Percentiles rank a stretch among this genome's conserved stretches.
These are phyloP conservation scores for Andrena chrysosceles DNA, from an alignment of 2,888 invertebrate species.

Conservation along the genomic window DNA sequence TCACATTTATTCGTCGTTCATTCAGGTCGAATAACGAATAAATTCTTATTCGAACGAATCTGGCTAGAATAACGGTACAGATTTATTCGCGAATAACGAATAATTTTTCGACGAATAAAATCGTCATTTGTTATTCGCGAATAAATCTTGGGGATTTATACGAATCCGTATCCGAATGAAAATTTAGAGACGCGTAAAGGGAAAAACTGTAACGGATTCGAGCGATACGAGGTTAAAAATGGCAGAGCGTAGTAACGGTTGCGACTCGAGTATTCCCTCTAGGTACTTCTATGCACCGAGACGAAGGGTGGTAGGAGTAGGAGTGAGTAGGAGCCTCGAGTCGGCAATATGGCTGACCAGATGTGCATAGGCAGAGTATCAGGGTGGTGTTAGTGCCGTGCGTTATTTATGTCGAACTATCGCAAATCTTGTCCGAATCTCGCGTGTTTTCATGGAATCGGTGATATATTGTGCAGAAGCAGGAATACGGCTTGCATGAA, in stretches of 20 bases:
- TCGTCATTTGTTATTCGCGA: too few relatives aligned
- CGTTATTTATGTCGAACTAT: conserved; percentile 84
- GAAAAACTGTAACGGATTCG: too few relatives aligned
- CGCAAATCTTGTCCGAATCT: conserved; percentile 84
- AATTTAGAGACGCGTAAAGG: background rate
- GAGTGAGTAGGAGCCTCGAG: conserved; percentile 55
- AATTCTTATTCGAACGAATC: too few relatives aligned
- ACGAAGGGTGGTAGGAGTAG: conserved; percentile 67
- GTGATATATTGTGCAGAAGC: conserved; percentile 83
- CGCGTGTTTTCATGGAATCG: conserved; percentile 85
- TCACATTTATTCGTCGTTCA: too few relatives aligned
- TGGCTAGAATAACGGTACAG: too few relatives aligned
- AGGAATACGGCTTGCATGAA: conserved; percentile 82
- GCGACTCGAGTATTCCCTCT: conserved; percentile 50
- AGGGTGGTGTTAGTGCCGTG: conserved; percentile 83
- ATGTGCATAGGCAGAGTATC: conserved; percentile 83
- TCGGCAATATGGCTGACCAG: conserved; percentile 83
- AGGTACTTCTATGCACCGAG: conserved; percentile 48
- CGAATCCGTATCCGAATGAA: too few relatives aligned
- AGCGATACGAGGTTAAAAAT: background rate
- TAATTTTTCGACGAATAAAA: too few relatives aligned
- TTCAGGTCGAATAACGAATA: too few relatives aligned
- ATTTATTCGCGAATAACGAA: too few relatives aligned
- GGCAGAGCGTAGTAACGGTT: background rate
- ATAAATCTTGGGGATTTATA: too few relatives aligned